Base-by-base conservation (phyloP, 2,888 invertebrate genomes). In the Apodemia zela region DNA sequence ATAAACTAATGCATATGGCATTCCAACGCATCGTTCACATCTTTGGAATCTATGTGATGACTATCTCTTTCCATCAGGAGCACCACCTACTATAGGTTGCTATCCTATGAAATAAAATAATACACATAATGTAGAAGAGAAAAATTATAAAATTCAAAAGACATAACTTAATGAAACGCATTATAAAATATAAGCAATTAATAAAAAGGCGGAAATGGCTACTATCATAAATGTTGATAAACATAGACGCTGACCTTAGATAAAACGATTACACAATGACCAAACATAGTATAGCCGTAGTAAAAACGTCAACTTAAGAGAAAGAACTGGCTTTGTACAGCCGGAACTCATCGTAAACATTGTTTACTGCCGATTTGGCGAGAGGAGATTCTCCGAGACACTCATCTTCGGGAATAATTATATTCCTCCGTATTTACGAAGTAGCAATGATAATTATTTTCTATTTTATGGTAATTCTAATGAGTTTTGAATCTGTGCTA, bases 311-410 rank as follows among this genome's bases (percentile, higher is more conserved):
- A n/a, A 42, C 42, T 42, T 15, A 25, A 25, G 54, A 15, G 54
- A 54, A 54, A 54, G 54, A 54, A 25, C 54, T 54, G 25, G 25
- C 25, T 25, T 21, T 51, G 18, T 21, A 18, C 54, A 29, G 25
- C 54, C 54, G 54, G 54, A 54, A 54, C 54, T 25, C 29, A 54
- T 25, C 25, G 54, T 54, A 54, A 54, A 54, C 54, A 54, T 25
- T 29, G 29, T 54, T 54, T 54, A 54, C 25, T 25, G 54, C 54
- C 54, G 13, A 54, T 54, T 54, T 15, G 25, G 54, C 15, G 10
- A 54, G 15, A 29, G 15, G 15, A 25, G 25, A 54, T 29, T 54
- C 51, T 51, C 25, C 11, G 45, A 45, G 45, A 45, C 54, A 54
- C 54, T 54, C 7, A 29, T 51, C 51, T 51, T 21, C 21, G 18